A percentile compares a stretch with the other conserved stretches of the same genome.
phyloP scores from a whole-genome alignment of 2,113 vertebrate species.

The Sinocyclocheilus maitianheensis region DNA sequence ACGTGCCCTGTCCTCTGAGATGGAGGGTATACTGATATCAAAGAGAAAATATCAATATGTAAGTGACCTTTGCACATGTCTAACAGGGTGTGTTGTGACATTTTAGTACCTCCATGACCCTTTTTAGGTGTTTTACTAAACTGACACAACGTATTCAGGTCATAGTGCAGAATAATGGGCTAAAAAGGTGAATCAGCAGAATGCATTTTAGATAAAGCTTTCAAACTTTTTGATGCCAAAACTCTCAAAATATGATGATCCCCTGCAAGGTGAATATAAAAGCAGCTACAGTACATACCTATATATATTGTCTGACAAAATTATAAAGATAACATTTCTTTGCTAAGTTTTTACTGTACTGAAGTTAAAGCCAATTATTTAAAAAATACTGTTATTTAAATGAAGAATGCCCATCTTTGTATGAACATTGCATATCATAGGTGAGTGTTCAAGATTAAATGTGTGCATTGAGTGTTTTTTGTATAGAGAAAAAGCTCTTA shows the following conservation, averaged over 20 bases:
- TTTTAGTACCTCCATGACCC: no score
- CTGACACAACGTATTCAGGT: background rate
- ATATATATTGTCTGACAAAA: no score
- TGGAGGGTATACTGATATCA: conserved; percentile 38
- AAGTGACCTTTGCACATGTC: no score
- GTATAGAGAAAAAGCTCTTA: conserved; percentile 30
- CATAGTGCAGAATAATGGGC: background rate
- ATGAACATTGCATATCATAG: background rate
- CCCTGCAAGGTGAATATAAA: background rate
- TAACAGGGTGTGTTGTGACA: no score
- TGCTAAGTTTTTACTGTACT: no score
- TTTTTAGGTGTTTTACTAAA: background rate
- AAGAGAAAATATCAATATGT: no score
- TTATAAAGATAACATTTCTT: no score
- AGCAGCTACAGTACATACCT: no score
- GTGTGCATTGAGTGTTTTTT: background rate
- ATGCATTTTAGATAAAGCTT: background rate
- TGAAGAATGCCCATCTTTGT: background rate
- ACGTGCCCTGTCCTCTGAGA: conserved; percentile 63
- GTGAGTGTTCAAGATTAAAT: background rate
- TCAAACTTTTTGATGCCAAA: background rate
- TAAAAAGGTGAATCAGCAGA: background rate
- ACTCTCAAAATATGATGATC: background rate
- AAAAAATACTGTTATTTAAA: no score
- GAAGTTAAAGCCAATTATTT: no score